Evolutionary conservation across 2,797 vertebrate genomes (phyloP).

Genomic region (Aphelocoma californica): DNA sequence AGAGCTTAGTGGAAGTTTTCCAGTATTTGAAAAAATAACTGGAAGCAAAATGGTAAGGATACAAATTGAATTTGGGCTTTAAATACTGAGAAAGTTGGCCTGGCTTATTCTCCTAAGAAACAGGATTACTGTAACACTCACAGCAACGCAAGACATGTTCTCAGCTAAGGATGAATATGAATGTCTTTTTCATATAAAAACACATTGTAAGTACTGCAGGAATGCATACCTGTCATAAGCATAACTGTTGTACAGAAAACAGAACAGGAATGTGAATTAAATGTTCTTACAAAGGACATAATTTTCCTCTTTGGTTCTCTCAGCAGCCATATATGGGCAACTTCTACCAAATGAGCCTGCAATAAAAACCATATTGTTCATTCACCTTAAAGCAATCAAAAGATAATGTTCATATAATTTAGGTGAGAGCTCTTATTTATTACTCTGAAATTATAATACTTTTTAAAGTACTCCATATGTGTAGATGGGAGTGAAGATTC

Average conservation of each 20-base stretch:
- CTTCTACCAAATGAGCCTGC: slow-evolving; percentile 34
- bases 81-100: slow-evolving; percentile 27
- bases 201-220: slow-evolving; percentile 23
- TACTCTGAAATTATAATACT: slow-evolving; percentile 52
- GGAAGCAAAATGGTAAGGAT: slow-evolving; percentile 30
- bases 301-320: slow-evolving; percentile 39
- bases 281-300: slow-evolving; percentile 45
- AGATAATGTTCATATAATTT: slow-evolving; percentile 46
- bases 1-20: slow-evolving; percentile 41
- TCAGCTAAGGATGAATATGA: slow-evolving; percentile 43
- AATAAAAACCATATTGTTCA: slow-evolving; percentile 34
- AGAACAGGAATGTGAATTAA: slow-evolving; percentile 56
- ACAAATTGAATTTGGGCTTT: slow-evolving; percentile 44
- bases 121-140: slow-evolving; percentile 32
- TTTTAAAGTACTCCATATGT: slow-evolving; percentile 50
- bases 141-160: slow-evolving; percentile 15
- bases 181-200: slow-evolving; percentile 49
- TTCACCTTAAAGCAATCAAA: slow-evolving; percentile 36
- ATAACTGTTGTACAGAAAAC: slow-evolving; percentile 63
- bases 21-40: slow-evolving; percentile 46
- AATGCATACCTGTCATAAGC: slow-evolving; percentile 53
- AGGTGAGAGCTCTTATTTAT: slow-evolving; percentile 63
- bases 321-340: slow-evolving; percentile 67
- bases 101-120: slow-evolving; percentile 34
- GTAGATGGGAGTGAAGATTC: slow-evolving; percentile 53